These are phyloP conservation scores for Hystrix brachyura DNA, from an alignment of 2,113 vertebrate species.

Conservation along the genomic window DNA sequence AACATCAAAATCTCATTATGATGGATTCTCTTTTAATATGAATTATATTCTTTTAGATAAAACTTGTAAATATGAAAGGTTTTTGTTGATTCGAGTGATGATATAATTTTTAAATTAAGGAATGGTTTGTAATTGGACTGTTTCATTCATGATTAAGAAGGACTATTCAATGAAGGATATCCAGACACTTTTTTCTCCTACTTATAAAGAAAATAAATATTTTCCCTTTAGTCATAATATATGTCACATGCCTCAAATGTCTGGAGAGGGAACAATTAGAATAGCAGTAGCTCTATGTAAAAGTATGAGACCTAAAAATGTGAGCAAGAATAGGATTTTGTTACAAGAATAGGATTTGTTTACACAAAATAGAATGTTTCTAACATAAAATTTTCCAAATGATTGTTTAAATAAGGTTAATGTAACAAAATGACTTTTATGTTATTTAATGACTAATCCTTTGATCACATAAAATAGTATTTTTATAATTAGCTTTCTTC, in stretches of 20 bases:
- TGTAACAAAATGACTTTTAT: not conserved
- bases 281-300: not conserved
- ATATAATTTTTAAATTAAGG: not conserved
- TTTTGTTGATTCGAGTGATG: not conserved
- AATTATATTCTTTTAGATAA: not conserved
- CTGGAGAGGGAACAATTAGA: not conserved
- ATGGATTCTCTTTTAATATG: not conserved
- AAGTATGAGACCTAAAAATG: not conserved
- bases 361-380: not conserved
- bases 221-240: not conserved
- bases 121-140: not conserved
- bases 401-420: not conserved
- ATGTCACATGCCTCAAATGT: not conserved
- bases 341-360: not conserved
- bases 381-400: slow-evolving; percentile 34
- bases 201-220: not conserved
- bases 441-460: not conserved
- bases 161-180: not conserved
- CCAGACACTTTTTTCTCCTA: not conserved
- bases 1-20: not conserved
- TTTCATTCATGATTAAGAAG: not conserved
- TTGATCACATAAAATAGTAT: slow-evolving; percentile 5
- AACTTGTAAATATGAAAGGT: not conserved
- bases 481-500: slow-evolving; percentile 10
- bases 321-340: not conserved